Percentiles rank a stretch among this genome's conserved stretches.
These are phyloP conservation scores for Zaprionus lineosus DNA, from an alignment of 2,888 invertebrate genomes.

Conservation along the genomic window DNA sequence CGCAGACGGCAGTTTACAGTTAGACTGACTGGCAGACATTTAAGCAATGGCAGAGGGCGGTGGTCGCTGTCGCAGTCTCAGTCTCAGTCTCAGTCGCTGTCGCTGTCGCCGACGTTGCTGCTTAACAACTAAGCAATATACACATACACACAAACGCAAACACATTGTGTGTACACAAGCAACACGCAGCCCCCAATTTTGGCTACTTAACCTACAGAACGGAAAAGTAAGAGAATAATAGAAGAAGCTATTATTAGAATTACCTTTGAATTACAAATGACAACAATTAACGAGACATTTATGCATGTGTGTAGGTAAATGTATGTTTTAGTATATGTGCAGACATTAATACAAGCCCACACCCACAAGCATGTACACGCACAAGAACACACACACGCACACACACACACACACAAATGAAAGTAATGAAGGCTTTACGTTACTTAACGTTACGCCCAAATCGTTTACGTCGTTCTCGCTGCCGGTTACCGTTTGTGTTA, in stretches of 20 bases:
- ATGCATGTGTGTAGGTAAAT: conserved; percentile 6
- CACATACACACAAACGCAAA: conserved; percentile 7
- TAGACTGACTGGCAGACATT: conserved; percentile 75
- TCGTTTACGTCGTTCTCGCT: conserved; percentile 43
- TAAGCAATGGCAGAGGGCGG: conserved; percentile 69
- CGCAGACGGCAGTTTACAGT: conserved; percentile 62
- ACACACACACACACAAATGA: conserved; percentile 9
- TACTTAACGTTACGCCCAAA: conserved; percentile 49
- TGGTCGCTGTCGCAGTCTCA: conserved; percentile 52
- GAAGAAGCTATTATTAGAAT: conserved; percentile 6
- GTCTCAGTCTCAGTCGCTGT: conserved; percentile 15
- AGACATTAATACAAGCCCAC: too few relatives aligned
- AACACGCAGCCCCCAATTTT: conserved; percentile 63
- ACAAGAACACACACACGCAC: conserved; percentile 4
- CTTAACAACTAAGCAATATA: conserved; percentile 31
- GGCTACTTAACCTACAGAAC: conserved; percentile 74
- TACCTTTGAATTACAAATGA: conserved; percentile 21
- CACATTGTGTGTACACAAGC: conserved; percentile 39
- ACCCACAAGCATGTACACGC: too few relatives aligned
- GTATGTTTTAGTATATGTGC: too few relatives aligned
- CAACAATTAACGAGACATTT: conserved; percentile 14
- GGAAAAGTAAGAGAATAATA: conserved; percentile 38
- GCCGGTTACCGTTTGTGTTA: conserved; percentile 56
- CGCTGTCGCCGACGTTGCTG: conserved; percentile 32
- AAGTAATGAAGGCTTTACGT: conserved; percentile 45